Conservation (phyloP, 1,140 invertebrate genomes). For the Phocides pigmalion region DNA sequence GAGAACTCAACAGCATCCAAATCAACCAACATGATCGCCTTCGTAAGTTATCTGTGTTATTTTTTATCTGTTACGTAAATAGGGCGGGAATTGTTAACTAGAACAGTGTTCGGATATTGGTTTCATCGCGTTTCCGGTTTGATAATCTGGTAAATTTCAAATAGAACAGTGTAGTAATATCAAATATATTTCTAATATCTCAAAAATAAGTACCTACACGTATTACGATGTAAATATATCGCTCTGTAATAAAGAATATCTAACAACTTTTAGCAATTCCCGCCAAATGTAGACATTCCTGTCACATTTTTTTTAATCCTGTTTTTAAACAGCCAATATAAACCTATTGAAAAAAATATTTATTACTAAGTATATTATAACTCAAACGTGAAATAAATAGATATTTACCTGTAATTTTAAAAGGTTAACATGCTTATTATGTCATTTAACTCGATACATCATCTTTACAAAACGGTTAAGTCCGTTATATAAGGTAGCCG, state of each 20-base stretch:
- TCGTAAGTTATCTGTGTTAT: slow-evolving; percentile 64
- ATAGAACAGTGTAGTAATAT: background rate
- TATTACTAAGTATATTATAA: too few relatives aligned
- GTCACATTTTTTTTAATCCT: too few relatives aligned
- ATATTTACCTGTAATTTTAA: background rate
- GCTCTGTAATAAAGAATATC: too few relatives aligned
- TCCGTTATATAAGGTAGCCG: slow-evolving; percentile 11
- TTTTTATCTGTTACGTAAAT: slow-evolving; percentile 38
- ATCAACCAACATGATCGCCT: slow-evolving; percentile 75
- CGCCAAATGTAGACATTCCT: too few relatives aligned
- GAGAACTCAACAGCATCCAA: slow-evolving; percentile 67
- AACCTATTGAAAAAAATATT: too few relatives aligned
- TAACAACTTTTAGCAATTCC: too few relatives aligned
- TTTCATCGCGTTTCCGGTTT: background rate
- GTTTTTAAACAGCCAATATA: too few relatives aligned
- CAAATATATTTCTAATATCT: too few relatives aligned
- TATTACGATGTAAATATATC: too few relatives aligned
- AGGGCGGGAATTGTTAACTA: background rate
- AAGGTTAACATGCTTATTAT: slow-evolving; percentile 6
- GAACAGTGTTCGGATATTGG: slow-evolving; percentile 1
- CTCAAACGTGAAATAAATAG: too few relatives aligned
- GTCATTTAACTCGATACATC: slow-evolving; percentile 10
- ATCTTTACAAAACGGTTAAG: slow-evolving; percentile 18
- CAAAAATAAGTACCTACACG: too few relatives aligned
- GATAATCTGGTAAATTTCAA: too few relatives aligned